Evolutionary conservation across 2,113 vertebrate genomes (phyloP), one percentile per base, ranked within the genome.

Genomic region (Mesocricetus auratus): DNA sequence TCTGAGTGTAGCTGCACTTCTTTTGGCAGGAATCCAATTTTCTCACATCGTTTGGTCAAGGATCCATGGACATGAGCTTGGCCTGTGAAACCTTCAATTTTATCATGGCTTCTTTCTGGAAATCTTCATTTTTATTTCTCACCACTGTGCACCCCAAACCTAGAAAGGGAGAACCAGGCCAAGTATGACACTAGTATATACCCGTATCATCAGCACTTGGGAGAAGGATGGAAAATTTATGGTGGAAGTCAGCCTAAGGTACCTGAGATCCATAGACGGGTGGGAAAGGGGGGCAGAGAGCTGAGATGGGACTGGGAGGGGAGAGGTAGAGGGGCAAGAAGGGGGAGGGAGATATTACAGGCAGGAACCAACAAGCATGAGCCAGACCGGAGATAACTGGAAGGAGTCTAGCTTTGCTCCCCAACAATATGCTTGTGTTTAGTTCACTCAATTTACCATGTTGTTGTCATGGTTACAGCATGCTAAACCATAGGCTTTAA

Each of bases 1-100:
- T 45, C 60, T 94, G 71, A 42, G 42, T 94, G 58, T 82, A 19
- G 17, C 77, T 81, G 58, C 31, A 58, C 10, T 82, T 90, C n/a
- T 87, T 95, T 87, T 87, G 75, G 33, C 60, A 93, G 86, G 75
- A 71, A 85, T 31, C 42, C 42, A 53, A 47, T 78, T 95, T 92
- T 71, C n/a, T 73, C 86, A 90, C 68, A 15, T 86, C 53, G 53
- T 50, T 50, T 45, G 29, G 36, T 42, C 26, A 87, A 93, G n/a
- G 36, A 62, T 26, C 17, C 47, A 4, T 24, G 62, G 62, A 78
- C 39, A 91, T 78, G 82, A 68, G 29, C 42, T 78, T 71, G 45
- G 15, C 93, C 36, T 29, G 39, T 75, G 47, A 79, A 93, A 91
- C 53, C 31, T 36, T 97, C n/a, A 74, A 68, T 78, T 50, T 87